Evolutionary conservation across 2,797 vertebrate genomes (phyloP).

Genomic region (Florisuga fusca): DNA sequence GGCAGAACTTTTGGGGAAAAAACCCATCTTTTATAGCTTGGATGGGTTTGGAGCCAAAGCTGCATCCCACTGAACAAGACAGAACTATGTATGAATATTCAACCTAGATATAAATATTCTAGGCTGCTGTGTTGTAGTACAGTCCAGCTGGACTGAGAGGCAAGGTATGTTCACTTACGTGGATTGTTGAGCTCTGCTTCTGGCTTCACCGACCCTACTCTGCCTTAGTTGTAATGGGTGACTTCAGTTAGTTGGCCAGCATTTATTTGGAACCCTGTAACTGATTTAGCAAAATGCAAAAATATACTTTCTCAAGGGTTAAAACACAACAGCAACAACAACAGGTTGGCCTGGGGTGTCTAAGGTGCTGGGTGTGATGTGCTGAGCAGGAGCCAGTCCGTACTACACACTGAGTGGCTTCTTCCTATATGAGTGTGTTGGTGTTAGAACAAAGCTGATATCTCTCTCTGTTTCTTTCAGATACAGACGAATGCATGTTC

Average conservation of each 20-base stretch:
- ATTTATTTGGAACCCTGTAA: neutral
- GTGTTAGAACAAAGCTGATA: neutral
- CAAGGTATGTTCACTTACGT: accelerated
- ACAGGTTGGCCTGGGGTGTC: neutral
- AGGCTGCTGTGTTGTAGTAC: neutral
- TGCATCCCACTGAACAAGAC: neutral
- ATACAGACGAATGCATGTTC: constrained; percentile 93
- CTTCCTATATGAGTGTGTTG: neutral
- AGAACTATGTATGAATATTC: accelerated
- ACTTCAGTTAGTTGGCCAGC: neutral
- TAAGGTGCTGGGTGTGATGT: neutral
- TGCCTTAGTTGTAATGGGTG: neutral
- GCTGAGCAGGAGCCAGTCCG: accelerated
- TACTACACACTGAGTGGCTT: accelerated
- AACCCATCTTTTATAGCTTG: neutral
- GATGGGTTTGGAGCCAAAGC: neutral
- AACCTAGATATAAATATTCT: neutral
- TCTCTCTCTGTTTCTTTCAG: constrained; percentile 74
- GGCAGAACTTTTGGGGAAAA: neutral
- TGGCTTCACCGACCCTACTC: neutral
- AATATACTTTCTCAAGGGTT: neutral
- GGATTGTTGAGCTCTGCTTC: neutral
- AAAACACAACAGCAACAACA: accelerated
- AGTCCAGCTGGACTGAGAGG: neutral
- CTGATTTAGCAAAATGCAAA: neutral